Conservation (phyloP, 2,888 invertebrate species). For the Athalia cordata region DNA sequence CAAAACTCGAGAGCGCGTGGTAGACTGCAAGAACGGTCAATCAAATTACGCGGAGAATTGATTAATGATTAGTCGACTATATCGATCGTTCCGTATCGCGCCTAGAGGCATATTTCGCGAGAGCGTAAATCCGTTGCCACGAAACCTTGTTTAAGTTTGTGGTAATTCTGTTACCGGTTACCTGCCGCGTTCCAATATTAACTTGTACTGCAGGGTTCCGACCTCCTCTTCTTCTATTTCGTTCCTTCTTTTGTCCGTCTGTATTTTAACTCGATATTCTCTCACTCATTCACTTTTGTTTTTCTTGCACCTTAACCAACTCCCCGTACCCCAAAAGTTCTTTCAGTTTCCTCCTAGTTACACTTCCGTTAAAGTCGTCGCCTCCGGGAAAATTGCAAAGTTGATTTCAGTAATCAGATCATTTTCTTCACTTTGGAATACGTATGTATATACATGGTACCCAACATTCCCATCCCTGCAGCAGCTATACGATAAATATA, state of each 20-base stretch:
- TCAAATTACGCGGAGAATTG: slow-evolving; percentile 48
- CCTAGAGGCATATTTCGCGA: slow-evolving; percentile 58
- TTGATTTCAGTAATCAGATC: slow-evolving; percentile 15
- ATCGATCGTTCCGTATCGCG: slow-evolving; percentile 45
- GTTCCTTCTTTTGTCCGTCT: slow-evolving; percentile 50
- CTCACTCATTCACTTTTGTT: slow-evolving; percentile 44
- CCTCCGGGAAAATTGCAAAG: slow-evolving; percentile 2
- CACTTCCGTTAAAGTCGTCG: not conserved
- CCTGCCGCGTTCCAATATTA: slow-evolving; percentile 50
- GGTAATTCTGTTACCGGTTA: slow-evolving; percentile 66
- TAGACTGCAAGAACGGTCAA: slow-evolving; percentile 35
- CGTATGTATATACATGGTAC: not conserved
- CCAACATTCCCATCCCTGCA: not conserved
- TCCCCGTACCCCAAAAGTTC: not conserved
- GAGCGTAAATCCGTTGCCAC: slow-evolving; percentile 66
- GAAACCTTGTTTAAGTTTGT: slow-evolving; percentile 66
- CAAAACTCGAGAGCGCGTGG: not conserved
- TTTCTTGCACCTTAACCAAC: slow-evolving; percentile 48
- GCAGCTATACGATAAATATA: no score
- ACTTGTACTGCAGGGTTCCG: slow-evolving; percentile 24
- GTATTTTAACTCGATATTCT: slow-evolving; percentile 63
- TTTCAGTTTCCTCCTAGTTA: no score
- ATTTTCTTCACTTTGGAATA: not conserved
- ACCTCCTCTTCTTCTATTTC: slow-evolving; percentile 41
- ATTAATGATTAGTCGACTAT: slow-evolving; percentile 45